These are phyloP conservation scores for Sigmodon hispidus DNA, from an alignment of 2,113 vertebrate species.

Conservation along the genomic window DNA sequence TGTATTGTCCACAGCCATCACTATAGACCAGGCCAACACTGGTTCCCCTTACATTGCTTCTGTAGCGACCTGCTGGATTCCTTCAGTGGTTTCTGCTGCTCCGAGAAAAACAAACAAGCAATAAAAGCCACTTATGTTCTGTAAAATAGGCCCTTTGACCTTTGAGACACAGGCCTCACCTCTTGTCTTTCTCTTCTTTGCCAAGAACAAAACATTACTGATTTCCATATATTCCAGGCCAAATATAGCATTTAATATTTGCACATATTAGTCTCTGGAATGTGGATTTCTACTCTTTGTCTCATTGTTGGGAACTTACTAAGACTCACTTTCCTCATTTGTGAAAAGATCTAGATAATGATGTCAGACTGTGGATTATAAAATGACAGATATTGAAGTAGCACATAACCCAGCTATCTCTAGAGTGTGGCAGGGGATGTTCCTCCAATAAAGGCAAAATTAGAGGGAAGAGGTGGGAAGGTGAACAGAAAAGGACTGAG, in stretches of 20 bases:
- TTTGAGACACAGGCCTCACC: neutral
- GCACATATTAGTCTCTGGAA: neutral
- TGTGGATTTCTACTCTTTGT: neutral
- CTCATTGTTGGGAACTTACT: neutral
- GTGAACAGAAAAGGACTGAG: neutral
- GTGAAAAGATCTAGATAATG: neutral
- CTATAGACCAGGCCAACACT: neutral
- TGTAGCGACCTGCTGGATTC: neutral
- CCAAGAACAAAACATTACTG: neutral
- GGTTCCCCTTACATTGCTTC: neutral
- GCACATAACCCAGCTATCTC: neutral
- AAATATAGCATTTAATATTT: neutral
- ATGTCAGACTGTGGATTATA: neutral
- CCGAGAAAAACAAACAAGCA: neutral
- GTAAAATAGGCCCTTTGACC: neutral
- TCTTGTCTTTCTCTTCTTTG: neutral
- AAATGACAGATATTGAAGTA: neutral
- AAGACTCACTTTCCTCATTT: neutral
- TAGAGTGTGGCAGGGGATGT: neutral
- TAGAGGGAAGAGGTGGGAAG: too few species aligned
- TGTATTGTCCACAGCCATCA: neutral
- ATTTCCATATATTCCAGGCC: neutral
- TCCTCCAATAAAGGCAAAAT: neutral
- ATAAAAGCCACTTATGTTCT: neutral
- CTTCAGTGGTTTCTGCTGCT: neutral